Evolutionary conservation across 2,888 invertebrate genomes (phyloP), one percentile per base, ranked within the genome.

Genomic region (Timandra comae): DNA sequence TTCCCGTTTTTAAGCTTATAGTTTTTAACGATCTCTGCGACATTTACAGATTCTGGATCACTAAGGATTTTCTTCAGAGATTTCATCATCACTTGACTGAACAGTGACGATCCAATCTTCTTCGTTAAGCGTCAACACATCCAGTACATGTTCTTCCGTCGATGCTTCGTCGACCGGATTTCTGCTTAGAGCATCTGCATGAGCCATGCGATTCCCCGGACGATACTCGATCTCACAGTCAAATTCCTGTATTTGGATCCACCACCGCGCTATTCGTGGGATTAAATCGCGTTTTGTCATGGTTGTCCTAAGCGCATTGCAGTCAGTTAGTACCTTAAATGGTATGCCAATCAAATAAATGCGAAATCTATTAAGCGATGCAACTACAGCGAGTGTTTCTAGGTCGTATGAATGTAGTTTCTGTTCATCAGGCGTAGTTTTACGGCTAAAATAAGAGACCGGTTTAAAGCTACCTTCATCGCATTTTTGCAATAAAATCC

Each of bases 251-350:
- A 64, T 7, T 22, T 48, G 39, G 12, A 63, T 13, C 25, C 56
- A 55, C 63, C 60, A 66, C 8, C 58, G 35, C 4, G 61, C 54
- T n/a, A 63, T 48, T 35, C 52, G 38, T 0, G 57, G 43, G 3
- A 22, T 8, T 5, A 22, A 8, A 7, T 22, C 21, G 4, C 29
- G 3, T 10, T 29, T 29, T 7, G n/a, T 7, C 2, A 29, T 6
- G 1, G 29, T 29, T 2, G 21, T 7, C 4, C 29, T 2, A 2
- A 29, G 3, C 1, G 29, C 29, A 10, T 21, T 29, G 12, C 29
- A 29, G 12, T 29, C 29, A 5, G 29, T 29, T 7, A n/a, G 11
- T n/a, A 29, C 21, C 3, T 11, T 29, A 9, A 29, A 29, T 2
- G 3, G 8, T 1, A 30, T 9, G 0, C 16, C 24, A 1, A 30